Evolutionary conservation across 2,797 vertebrate species (phyloP).

Genomic region (Typhlichthys eigenmanni): DNA sequence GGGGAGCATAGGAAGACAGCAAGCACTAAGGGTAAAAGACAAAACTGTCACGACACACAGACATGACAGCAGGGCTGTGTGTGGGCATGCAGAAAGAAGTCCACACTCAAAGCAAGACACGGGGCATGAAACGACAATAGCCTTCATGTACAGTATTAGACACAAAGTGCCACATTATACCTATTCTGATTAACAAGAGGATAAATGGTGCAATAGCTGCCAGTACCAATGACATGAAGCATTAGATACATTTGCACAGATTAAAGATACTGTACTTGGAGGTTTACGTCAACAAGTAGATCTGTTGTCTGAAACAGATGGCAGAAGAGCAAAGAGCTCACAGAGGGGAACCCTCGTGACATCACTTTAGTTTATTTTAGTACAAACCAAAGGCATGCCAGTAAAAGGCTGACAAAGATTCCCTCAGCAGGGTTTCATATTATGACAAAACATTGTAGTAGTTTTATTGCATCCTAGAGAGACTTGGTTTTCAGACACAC

Average conservation of each 20-base stretch:
- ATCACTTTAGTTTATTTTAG: constrained; percentile 71
- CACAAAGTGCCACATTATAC: constrained; percentile 35
- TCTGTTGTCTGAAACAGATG: constrained; percentile 65
- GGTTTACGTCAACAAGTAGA: constrained; percentile 5
- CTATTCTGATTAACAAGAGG: constrained; percentile 14
- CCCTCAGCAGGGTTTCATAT: constrained; percentile 10
- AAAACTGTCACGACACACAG: too few species aligned
- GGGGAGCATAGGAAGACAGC: too few species aligned
- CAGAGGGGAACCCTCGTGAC: constrained; percentile 68
- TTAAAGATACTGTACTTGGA: not conserved
- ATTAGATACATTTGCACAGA: not conserved
- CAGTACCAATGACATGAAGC: too few species aligned
- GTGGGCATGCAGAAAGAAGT: constrained; percentile 58
- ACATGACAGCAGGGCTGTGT: not conserved
- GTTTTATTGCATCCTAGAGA: too few species aligned
- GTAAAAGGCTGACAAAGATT: constrained; percentile 28
- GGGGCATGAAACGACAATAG: constrained; percentile 38
- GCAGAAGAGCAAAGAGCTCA: constrained; percentile 55
- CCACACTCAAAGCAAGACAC: constrained; percentile 59
- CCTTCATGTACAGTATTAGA: constrained; percentile 22
- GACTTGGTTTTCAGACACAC: too few species aligned
- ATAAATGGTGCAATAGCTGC: too few species aligned
- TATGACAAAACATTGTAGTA: too few species aligned
- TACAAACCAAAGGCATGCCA: constrained; percentile 34
- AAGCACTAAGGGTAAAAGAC: too few species aligned